Evolutionary conservation across 2,797 vertebrate species (phyloP), one percentile per base, ranked within the genome.

Genomic region (Etheostoma nigrum): DNA sequence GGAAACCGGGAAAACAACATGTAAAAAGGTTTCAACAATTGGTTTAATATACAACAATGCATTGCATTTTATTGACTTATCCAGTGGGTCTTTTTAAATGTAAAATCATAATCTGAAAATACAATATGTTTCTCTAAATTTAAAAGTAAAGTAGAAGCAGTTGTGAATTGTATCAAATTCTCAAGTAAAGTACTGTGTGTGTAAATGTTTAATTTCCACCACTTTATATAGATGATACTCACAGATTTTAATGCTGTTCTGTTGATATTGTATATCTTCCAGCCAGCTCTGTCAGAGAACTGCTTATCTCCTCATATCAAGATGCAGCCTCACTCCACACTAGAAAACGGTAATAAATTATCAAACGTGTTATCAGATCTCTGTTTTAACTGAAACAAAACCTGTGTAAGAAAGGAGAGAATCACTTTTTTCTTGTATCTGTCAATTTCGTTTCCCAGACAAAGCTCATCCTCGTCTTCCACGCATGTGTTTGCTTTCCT

Each of bases 311-410:
- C 12, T 81, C 94, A 57, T 83, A 94, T 80, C 89, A 92, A 70
- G 93, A 95, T 18, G 72, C 76, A 4, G 86, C 94, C 66, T 27
- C 84, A 6, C 36, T 30, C 13, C 59, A 79, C 57, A 84, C 87
- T 10, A 67, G 77, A 66, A 83, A 89, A 63, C 89, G 96, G 96
- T 97, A 96, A 86, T 65, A 4, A 54, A 16, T 8, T 11, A 10
- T 33, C 33, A 67, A 4, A 62, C 25, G 1, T 53, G 18, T 47
- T 21, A 3, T 42, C 21, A 33, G 42, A 55, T 44, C 33, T 58
- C 5, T 21, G 10, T 57, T 77, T 44, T 5, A 57, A 59, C 11
- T 53, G 10, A 65, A 65, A 74, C 5, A 48, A 11, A 36, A n/a
- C 3, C 1, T 19, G 3, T 72, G 0, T 40, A 75, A 25, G 23